Evolutionary conservation across 2,888 invertebrate genomes (phyloP), one percentile per base, ranked within the genome.

Genomic region (Acleris holmiana): DNA sequence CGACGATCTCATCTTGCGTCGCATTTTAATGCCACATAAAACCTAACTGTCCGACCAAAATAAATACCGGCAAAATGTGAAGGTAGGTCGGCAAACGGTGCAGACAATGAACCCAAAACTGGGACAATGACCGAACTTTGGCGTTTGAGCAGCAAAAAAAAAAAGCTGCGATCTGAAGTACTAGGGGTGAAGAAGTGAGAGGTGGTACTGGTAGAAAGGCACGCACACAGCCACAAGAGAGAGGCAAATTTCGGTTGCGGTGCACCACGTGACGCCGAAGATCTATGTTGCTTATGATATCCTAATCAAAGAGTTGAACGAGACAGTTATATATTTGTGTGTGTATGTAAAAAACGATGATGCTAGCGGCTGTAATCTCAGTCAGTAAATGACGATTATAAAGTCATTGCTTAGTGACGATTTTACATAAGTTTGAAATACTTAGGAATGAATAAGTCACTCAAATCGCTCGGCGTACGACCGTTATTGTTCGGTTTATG

Each of bases 71-170:
- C 85, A 74, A 84, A 84, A 81, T 88, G 86, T 90, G 83, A 86
- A 90, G 91, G 90, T 91, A 91, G 92, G 92, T 92, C 92, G 80
- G 80, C 78, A 83, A 86, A 90, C 91, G 92, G 91, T 90, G 89
- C 76, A 83, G 85, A 72, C 87, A 85, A 77, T 87, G 88, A 88
- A 82, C 86, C 77, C 70, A 71, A 74, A 88, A 83, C 76, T 90
- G 78, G 90, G 76, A 86, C 92, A 76, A 83, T 72, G 55, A 69
- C 68, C 67, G 78, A 71, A 80, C 83, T 82, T 85, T 83, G 83
- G 81, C 80, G 82, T 82, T 84, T 80, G 67, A 54, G 41, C 58
- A 73, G 76, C 78, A 78, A 77, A 83, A 88, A 88, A 88, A 86
- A 86, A 87, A 85, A 82, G 72, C 61, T 49, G 55, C 78, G 77